Evolutionary conservation across 53 echinoderm and acorn worm species (phyloP).

Genomic region (Echinarachnius parma): DNA sequence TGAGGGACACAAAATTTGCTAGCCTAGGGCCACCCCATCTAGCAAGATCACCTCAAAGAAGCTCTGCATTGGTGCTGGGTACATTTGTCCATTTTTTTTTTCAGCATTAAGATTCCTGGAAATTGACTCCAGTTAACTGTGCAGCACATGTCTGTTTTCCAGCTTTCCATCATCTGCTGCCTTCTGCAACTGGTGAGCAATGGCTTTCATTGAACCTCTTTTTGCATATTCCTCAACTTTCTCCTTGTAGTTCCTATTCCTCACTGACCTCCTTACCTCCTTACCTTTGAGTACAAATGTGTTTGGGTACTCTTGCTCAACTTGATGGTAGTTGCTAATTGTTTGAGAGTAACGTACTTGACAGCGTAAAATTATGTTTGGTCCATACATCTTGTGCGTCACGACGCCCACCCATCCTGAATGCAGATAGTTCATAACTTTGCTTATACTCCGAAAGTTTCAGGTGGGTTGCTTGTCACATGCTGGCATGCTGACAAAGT

Average conservation of each 20-base stretch:
- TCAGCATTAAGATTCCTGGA: constrained; percentile 5
- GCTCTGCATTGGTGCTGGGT: not conserved
- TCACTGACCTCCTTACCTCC: not conserved
- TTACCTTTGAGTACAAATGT: not conserved
- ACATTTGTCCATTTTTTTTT: not conserved
- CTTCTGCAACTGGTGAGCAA: constrained; percentile 9
- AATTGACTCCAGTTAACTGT: not conserved
- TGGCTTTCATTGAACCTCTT: constrained; percentile 16
- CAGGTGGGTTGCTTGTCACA: too few relatives aligned
- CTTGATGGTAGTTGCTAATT: not conserved
- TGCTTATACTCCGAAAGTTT: too few relatives aligned
- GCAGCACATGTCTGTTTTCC: constrained; percentile 2
- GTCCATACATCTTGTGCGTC: too few relatives aligned
- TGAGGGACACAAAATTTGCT: constrained; percentile 27
- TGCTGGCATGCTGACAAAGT: too few relatives aligned
- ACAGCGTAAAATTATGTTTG: too few relatives aligned
- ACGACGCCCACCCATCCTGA: too few relatives aligned
- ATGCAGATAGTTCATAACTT: too few relatives aligned
- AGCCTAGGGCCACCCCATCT: constrained; percentile 37
- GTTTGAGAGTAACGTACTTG: too few relatives aligned
- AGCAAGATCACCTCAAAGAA: constrained; percentile 25
- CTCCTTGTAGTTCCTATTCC: not conserved
- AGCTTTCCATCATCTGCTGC: constrained; percentile 19
- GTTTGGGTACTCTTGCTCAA: not conserved
- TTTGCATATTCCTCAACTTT: not conserved